Percentiles rank a stretch among this genome's conserved stretches.
phyloP scores from a whole-genome alignment of 2,113 vertebrate genomes.

The Cyprinodon tularosa region DNA sequence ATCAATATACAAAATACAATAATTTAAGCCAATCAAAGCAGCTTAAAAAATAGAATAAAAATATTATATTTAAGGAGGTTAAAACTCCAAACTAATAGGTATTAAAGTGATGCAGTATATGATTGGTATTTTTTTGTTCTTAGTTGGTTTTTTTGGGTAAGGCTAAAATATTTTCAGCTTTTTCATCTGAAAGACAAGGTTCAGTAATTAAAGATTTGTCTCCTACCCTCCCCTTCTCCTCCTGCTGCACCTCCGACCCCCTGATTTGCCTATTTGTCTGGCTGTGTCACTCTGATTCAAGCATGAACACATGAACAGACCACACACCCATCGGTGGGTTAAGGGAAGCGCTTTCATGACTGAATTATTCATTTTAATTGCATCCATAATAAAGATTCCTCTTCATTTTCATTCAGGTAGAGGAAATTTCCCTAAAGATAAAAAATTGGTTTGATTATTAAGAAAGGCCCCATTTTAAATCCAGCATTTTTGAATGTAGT shows the following conservation, averaged over 20 bases:
- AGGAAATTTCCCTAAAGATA: too few species aligned
- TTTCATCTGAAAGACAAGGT: slow-evolving; percentile 71
- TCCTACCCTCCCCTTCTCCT: slow-evolving; percentile 57
- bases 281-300: neutral
- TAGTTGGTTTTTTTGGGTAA: neutral
- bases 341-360: neutral
- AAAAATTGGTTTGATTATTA: too few species aligned
- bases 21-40: too few species aligned
- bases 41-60: neutral
- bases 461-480: too few species aligned
- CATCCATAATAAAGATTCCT: neutral
- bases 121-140: neutral
- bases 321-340: neutral
- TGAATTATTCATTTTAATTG: neutral
- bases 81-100: neutral
- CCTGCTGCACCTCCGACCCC: slow-evolving; percentile 29
- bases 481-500: too few species aligned
- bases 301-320: neutral
- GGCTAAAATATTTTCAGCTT: neutral
- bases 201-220: slow-evolving; percentile 81
- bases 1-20: neutral
- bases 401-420: neutral
- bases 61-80: neutral
- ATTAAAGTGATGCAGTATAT: neutral
- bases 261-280: slow-evolving; percentile 25